Percentiles rank a stretch among this genome's conserved stretches.
Conservation (phyloP, 1,140 invertebrate species). For the Drosophila cardini region DNA sequence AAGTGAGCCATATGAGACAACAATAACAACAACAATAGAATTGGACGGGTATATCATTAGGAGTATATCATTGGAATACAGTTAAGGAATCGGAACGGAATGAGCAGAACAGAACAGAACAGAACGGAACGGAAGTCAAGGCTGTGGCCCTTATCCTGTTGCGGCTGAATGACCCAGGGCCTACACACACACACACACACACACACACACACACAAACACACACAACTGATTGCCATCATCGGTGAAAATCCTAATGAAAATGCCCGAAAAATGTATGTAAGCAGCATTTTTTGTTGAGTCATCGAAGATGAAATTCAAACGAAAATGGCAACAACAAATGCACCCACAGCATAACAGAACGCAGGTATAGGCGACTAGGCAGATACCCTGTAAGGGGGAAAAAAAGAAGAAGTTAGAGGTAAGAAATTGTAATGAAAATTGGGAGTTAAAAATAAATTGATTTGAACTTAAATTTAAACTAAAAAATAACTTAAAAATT, state of each 20-base stretch:
- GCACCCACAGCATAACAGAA: neutral
- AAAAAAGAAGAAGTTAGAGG: neutral
- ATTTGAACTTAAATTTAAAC: no score
- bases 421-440: no score
- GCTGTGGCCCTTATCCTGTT: conserved; percentile 53
- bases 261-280: conserved; percentile 41
- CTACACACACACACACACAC: neutral
- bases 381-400: conserved; percentile 16
- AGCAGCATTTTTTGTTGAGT: conserved; percentile 46
- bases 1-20: conserved; percentile 41
- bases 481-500: no score
- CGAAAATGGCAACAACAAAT: conserved; percentile 22
- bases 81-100: conserved; percentile 28
- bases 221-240: conserved; percentile 51
- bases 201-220: no score
- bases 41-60: conserved; percentile 44
- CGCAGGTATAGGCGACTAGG: neutral
- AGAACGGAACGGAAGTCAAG: conserved; percentile 40
- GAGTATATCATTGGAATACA: conserved; percentile 47
- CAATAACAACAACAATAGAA: conserved; percentile 15
- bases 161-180: conserved; percentile 48
- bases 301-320: conserved; percentile 36
- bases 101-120: conserved; percentile 3
- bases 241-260: conserved; percentile 48
- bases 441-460: neutral